phyloP scores from a whole-genome alignment of 2,888 invertebrate genomes.

The Plusia festucae region DNA sequence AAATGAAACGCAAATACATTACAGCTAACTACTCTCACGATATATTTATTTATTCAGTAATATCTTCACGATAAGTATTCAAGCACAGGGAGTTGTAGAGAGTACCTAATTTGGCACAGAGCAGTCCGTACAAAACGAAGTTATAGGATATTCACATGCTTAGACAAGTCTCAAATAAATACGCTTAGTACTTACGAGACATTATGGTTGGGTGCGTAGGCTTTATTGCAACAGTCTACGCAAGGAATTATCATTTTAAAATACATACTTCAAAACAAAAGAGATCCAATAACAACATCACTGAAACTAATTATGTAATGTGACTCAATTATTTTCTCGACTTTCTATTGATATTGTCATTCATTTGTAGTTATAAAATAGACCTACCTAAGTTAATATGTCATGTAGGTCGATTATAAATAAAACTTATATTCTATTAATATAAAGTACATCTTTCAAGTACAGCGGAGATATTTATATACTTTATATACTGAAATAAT shows the following conservation, averaged over 20 bases:
- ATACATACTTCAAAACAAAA: slow-evolving; percentile 31
- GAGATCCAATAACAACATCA: slow-evolving; percentile 32
- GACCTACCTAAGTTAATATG: slow-evolving; percentile 62
- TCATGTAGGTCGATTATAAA: slow-evolving; percentile 64
- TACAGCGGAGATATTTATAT: slow-evolving; percentile 57
- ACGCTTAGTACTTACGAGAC: slow-evolving; percentile 15
- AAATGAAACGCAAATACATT: slow-evolving; percentile 83
- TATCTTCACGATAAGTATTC: slow-evolving; percentile 73
- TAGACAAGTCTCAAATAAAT: slow-evolving; percentile 46
- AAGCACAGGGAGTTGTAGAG: slow-evolving; percentile 64
- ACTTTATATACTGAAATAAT: slow-evolving; percentile 59
- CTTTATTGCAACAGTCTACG: slow-evolving; percentile 19
- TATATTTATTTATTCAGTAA: slow-evolving; percentile 76
- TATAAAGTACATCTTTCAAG: slow-evolving; percentile 49
- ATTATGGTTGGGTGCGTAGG: slow-evolving; percentile 12
- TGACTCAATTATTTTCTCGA: slow-evolving; percentile 56
- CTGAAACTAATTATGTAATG: slow-evolving; percentile 50
- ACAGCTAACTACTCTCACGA: slow-evolving; percentile 85
- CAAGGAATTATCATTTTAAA: slow-evolving; percentile 19
- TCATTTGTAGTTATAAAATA: slow-evolving; percentile 66
- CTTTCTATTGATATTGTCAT: slow-evolving; percentile 66
- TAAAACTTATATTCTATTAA: slow-evolving; percentile 69
- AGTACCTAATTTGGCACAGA: slow-evolving; percentile 86
- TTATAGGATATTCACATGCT: slow-evolving; percentile 48
- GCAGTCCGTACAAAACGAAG: slow-evolving; percentile 61